Evolutionary conservation across 2,113 vertebrate genomes (phyloP).

Genomic region (Chaenocephalus aceratus): DNA sequence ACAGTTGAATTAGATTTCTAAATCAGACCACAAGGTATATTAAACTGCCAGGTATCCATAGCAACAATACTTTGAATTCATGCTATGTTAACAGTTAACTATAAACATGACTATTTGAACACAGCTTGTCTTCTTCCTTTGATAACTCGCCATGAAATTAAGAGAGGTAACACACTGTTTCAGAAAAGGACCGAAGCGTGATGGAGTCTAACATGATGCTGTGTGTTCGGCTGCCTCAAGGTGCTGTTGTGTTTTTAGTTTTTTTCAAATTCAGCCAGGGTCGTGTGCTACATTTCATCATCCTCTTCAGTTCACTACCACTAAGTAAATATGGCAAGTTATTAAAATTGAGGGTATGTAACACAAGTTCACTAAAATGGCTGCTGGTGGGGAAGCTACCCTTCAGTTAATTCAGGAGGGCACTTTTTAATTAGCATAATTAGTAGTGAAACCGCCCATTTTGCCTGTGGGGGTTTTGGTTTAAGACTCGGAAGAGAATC

Average conservation of each 20-base stretch:
- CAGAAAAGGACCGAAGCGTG: neutral
- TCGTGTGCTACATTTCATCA: neutral
- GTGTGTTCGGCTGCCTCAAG: neutral
- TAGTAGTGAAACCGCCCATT: constrained; percentile 4
- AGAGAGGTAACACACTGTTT: neutral
- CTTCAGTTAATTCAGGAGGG: constrained; percentile 23
- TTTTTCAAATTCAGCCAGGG: neutral
- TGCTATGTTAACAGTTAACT: neutral
- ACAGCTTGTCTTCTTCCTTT: neutral
- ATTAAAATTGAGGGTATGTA: neutral
- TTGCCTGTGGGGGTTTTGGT: constrained; percentile 8
- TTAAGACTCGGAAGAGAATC: neutral
- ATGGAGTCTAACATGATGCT: neutral
- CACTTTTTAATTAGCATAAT: constrained; percentile 53
- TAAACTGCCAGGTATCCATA: neutral
- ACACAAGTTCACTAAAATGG: neutral
- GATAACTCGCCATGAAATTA: neutral
- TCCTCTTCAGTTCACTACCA: neutral
- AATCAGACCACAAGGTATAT: neutral
- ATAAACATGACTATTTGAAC: too few species aligned
- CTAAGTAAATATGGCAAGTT: neutral
- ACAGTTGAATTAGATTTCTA: neutral
- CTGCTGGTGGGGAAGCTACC: neutral
- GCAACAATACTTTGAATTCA: neutral
- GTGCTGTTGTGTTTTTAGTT: neutral